These are phyloP conservation scores for Dryococelus australis DNA, from an alignment of 2,888 invertebrate species.

Conservation along the genomic window DNA sequence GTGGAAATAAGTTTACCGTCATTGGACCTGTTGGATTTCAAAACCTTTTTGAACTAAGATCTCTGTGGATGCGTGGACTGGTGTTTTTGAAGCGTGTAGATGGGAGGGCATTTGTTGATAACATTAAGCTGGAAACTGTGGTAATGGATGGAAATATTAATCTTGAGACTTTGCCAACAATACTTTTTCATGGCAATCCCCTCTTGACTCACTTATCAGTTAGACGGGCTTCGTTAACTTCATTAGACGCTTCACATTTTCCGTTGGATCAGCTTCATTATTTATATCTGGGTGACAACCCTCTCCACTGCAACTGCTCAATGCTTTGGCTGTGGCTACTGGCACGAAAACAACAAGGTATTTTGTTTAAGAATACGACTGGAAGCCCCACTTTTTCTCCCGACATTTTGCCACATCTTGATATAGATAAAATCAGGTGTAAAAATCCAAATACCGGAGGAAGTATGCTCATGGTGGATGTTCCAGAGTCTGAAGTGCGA, in stretches of 20 bases:
- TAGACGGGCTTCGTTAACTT: slow-evolving; percentile 75
- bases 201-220: slow-evolving; percentile 78
- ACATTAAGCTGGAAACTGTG: slow-evolving; percentile 80
- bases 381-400: slow-evolving; percentile 17
- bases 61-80: slow-evolving; percentile 75
- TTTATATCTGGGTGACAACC: slow-evolving; percentile 81
- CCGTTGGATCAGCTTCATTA: slow-evolving; percentile 80
- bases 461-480: slow-evolving; percentile 63
- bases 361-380: slow-evolving; percentile 32
- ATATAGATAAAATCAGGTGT: slow-evolving; percentile 67
- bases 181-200: slow-evolving; percentile 84
- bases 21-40: slow-evolving; percentile 81
- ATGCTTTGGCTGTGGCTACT: slow-evolving; percentile 86
- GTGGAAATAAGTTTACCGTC: slow-evolving; percentile 78
- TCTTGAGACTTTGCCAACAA: slow-evolving; percentile 76
- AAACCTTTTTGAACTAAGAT: slow-evolving; percentile 82
- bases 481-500: slow-evolving; percentile 62
- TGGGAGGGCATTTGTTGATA: slow-evolving; percentile 82
- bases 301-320: slow-evolving; percentile 86
- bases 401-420: slow-evolving; percentile 49
- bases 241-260: slow-evolving; percentile 81
- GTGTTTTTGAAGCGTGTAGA: slow-evolving; percentile 73
- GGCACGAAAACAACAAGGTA: slow-evolving; percentile 43
- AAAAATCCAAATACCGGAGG: slow-evolving; percentile 66
- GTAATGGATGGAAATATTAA: slow-evolving; percentile 80